A percentile compares a stretch with the other conserved stretches of the same genome.
These are phyloP conservation scores for Caretta caretta DNA, from an alignment of 2,113 vertebrate genomes.

Conservation along the genomic window DNA sequence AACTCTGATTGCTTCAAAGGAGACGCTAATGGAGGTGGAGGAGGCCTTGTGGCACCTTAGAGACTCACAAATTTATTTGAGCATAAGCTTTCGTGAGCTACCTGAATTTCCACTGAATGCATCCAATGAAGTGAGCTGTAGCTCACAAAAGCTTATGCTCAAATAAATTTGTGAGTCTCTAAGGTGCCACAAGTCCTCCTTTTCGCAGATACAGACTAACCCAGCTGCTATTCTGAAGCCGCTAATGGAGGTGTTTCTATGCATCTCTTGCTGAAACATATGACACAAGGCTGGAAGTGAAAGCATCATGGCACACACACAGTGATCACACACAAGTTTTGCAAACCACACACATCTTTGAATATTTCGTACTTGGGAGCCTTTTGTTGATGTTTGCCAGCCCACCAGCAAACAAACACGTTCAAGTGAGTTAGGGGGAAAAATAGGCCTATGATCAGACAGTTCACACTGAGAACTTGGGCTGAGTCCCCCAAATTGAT, in stretches of 20 bases:
- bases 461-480: neutral
- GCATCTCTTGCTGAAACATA: slow-evolving; percentile 56
- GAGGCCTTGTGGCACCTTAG: no score
- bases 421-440: neutral
- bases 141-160: no score
- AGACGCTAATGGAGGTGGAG: slow-evolving; percentile 5
- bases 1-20: slow-evolving; percentile 71
- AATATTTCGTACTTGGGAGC: neutral
- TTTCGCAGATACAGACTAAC: no score
- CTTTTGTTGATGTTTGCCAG: neutral
- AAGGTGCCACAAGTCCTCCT: no score
- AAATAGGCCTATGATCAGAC: neutral
- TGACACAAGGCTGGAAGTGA: slow-evolving; percentile 61
- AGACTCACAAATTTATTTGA: no score
- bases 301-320: slow-evolving; percentile 62
- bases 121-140: no score
- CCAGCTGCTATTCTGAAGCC: neutral
- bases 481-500: neutral
- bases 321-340: neutral
- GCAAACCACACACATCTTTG: neutral
- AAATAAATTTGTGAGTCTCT: no score
- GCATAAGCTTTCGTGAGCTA: no score
- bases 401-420: neutral
- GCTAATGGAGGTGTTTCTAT: slow-evolving; percentile 58
- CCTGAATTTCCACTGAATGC: no score